Conservation (phyloP, 2,888 invertebrate genomes). For the Sesamia inferens region DNA sequence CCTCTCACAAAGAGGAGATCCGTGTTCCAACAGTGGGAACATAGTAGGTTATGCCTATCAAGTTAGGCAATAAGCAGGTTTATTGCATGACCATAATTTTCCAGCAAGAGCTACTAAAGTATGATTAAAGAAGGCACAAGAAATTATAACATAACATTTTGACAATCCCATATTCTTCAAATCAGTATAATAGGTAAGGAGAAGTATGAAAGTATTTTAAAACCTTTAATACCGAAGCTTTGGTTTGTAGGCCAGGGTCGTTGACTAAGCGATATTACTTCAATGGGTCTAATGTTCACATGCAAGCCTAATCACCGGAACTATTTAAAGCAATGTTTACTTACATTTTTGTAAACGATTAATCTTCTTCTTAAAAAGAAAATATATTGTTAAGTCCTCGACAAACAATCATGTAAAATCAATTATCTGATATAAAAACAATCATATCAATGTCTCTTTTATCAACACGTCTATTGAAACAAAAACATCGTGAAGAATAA, state of each 20-base stretch:
- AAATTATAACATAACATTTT: neutral
- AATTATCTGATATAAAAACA: neutral
- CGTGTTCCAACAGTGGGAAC: neutral
- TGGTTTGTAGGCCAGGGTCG: constrained; percentile 33
- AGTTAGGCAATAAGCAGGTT: neutral
- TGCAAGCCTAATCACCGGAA: constrained; percentile 20
- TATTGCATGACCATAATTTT: neutral
- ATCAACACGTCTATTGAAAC: constrained; percentile 11
- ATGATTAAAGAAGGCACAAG: neutral
- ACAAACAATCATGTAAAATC: neutral
- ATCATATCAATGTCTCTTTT: neutral
- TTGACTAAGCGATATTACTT: constrained; percentile 27
- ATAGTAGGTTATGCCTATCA: neutral
- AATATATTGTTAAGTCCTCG: neutral
- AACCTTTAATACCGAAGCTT: constrained; percentile 40
- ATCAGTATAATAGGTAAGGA: constrained; percentile 32
- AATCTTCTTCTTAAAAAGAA: neutral
- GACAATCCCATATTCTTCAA: constrained; percentile 10
- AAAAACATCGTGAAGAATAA: constrained; percentile 26
- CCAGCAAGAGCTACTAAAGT: neutral
- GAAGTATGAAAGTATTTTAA: constrained; percentile 46
- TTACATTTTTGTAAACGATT: too few relatives aligned
- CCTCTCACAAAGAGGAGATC: neutral
- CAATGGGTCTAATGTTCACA: constrained; percentile 3
- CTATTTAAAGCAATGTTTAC: constrained; percentile 4